Base-by-base conservation (phyloP, 2,888 invertebrate species). In the Luffia ferchaultella region DNA sequence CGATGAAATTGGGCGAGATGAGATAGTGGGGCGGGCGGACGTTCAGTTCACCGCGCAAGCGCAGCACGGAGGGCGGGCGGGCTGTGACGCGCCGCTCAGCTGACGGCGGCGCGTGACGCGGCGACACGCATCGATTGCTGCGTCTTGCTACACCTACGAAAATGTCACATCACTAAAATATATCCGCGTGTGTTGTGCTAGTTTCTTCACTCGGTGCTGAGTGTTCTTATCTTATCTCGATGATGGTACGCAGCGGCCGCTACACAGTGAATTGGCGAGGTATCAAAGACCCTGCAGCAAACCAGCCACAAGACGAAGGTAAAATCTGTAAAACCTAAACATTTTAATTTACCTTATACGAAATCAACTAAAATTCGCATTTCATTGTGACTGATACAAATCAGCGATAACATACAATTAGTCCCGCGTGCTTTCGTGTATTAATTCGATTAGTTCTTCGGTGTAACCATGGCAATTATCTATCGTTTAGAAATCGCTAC, bases 261-360 rank as follows among this genome's bases (percentile, higher is more conserved):
- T 85, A 84, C 65, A 82, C 82, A 54, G 83, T 83, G 59, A 84
- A 82, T 67, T 82, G 82, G 78, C 72, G 84, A 59, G 84, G 85
- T 49, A 82, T 83, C 67, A 74, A 70, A 62, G 85, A 85, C 58
- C 78, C 77, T 60, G 65, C 77, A 45, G 77, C 77, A 47, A 80
- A 71, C 66, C 80, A 80, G 60, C 82, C 83, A 53, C 80, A 79
- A 19, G 82, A 82, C 57, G 82, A 80, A 73, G 80, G 83, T 82
- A 62, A 72, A 75, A 64, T 48, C 49, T 48, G 47, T 46, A 20
- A 44, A 52, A 43, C n/a, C n/a, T n/a, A n/a, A n/a, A n/a, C n/a
- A n/a, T n/a, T n/a, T 12, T 45, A 45, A 16, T 7, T 45, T 18
- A n/a, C 15, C 19, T 15, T 20, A 41, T 2, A 41, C 1, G n/a